Conservation (phyloP, 2,113 vertebrate genomes). For the Psilopsiagon aurifrons region DNA sequence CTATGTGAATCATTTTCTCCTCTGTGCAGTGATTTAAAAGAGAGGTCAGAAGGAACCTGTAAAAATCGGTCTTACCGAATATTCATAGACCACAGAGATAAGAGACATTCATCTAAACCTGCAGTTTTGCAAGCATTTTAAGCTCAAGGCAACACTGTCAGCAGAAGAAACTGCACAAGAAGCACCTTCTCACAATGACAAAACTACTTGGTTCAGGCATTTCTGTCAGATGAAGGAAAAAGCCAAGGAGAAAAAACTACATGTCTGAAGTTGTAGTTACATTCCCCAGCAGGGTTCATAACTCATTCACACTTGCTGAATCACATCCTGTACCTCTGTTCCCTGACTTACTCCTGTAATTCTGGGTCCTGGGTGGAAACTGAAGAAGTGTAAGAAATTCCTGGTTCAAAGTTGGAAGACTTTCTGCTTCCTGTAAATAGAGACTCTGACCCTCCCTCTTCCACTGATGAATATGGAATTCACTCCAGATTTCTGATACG, state of each 20-base stretch:
- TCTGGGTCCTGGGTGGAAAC: background rate
- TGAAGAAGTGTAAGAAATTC: background rate
- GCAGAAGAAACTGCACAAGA: background rate
- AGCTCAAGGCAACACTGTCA: background rate
- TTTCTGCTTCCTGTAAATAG: background rate
- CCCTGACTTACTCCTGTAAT: background rate
- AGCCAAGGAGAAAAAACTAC: background rate
- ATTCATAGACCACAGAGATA: background rate
- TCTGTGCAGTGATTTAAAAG: background rate
- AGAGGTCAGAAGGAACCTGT: background rate
- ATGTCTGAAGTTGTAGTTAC: background rate
- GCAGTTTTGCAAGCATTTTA: background rate
- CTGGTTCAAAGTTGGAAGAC: background rate
- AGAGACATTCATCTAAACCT: background rate
- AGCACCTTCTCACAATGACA: background rate
- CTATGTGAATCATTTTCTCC: background rate
- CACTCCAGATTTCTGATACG: background rate
- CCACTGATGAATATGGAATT: background rate
- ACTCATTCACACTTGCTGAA: background rate
- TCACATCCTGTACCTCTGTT: background rate
- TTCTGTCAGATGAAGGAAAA: background rate
- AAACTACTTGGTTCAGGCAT: background rate
- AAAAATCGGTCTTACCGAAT: background rate
- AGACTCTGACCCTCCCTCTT: background rate
- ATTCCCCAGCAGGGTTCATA: background rate